Base-by-base conservation (phyloP, 2,888 invertebrate species). In the Chrysodeixis includens region DNA sequence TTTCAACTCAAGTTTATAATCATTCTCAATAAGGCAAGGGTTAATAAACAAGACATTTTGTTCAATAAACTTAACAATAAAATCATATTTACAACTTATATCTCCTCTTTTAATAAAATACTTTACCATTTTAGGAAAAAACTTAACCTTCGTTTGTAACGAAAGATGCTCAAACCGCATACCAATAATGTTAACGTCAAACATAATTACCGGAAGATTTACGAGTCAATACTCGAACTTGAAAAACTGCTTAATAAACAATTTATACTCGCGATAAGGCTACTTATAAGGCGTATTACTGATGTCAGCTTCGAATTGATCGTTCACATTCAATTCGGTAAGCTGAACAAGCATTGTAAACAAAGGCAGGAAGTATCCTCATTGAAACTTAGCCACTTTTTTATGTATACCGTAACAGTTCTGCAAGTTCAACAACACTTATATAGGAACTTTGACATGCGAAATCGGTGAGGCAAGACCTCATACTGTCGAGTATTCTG, bases 291-390 rank as follows among this genome's bases (percentile, higher is more conserved):
- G 66, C 71, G 69, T 65, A 71, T 78, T 78, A 77, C 79, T 82
- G 67, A 81, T 81, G 79, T 77, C 76, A 49, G 69, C 74, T 66
- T 20, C 46, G 46, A 49, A 49, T 49, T 18, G 46, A 49, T 20
- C 46, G 46, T 49, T 18, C 46, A 76, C 80, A 71, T 78, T 83
- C 75, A 82, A 84, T 87, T 88, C 79, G 83, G 84, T 82, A 75
- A 83, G 76, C 82, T 77, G 82, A 80, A 77, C 78, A 82, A 84
- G 77, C 81, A 79, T 68, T 69, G 69, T 69, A 82, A 83, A 90
- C 90, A 90, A 91, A 87, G 85, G 76, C 88, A 89, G 90, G 88
- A 89, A 89, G 83, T 78, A 71, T 80, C 81, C 71, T 68, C 68
- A 74, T 73, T 73, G 71, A 74, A 74, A 59, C 49, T 71, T 71